Evolutionary conservation across 2,113 vertebrate species (phyloP), one percentile per base, ranked within the genome.

Genomic region (Hippocampus barbouri): DNA sequence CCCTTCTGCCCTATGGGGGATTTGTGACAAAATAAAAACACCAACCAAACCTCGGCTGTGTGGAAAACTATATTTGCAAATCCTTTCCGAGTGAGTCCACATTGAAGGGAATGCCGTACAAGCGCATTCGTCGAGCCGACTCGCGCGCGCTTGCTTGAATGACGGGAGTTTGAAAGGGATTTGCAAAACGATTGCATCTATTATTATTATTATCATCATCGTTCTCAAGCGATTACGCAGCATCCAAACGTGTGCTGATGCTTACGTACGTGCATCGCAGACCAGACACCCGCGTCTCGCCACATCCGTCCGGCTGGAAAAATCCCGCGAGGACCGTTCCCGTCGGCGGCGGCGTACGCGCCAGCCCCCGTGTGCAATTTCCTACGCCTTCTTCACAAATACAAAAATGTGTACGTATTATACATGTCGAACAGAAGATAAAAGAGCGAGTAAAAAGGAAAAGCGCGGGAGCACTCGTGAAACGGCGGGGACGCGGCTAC

Each of bases 331-430:
- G 61, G 62, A 68, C 78, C 30, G 45, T 76, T 72, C 77, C 72
- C 40, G 76, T 85, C 25, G 30, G 30, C 30, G 30, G 30, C 82
- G 75, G 80, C 80, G 83, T 77, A 79, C 71, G 80, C 81, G 78
- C 82, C 77, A 82, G 73, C 87, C 34, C 34, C 34, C 79, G 74
- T 87, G 90, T 84, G 85, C 80, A 89, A 82, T 81, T 85, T 90
- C 66, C 81, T 87, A 83, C 77, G 72, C 82, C 85, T 89, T 85
- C 76, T 76, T 82, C 88, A 89, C 80, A 81, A 90, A 80, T 89
- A 91, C 88, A 85, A 89, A 91, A 88, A 38, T 6, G 34, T 79
- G 69, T 57, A 79, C 77, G 34, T 38, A 83, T 79, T 82, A 71
- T 81, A 82, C 69, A 87, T 77, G 71, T 87, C 71, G 73, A 68